A percentile compares a stretch with the other conserved stretches of the same genome.
Evolutionary conservation across 2,888 invertebrate genomes (phyloP).

Genomic region (Coelopa pilipes): DNA sequence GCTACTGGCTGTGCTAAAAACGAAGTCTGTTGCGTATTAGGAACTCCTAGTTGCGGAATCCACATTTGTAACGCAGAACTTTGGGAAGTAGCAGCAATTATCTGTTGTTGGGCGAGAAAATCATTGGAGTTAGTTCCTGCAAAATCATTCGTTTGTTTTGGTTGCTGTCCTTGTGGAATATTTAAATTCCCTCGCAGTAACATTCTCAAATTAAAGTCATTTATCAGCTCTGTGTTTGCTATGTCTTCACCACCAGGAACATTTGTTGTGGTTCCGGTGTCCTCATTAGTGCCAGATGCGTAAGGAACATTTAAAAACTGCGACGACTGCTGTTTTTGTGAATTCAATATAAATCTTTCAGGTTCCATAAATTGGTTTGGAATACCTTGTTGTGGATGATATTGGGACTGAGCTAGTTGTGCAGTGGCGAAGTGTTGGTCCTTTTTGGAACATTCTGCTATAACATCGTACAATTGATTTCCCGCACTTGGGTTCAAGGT

Average conservation of each 20-base stretch:
- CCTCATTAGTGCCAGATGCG: conserved; percentile 10
- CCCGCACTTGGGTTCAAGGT: conserved; percentile 58
- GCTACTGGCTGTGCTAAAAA: conserved; percentile 35
- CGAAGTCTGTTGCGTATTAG: conserved; percentile 41
- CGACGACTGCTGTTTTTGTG: conserved; percentile 38
- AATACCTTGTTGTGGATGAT: conserved; percentile 40
- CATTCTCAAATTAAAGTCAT: conserved; percentile 59
- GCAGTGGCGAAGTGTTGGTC: conserved; percentile 48
- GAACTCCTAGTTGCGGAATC: conserved; percentile 47
- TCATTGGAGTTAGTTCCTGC: conserved; percentile 42
- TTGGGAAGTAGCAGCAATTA: conserved; percentile 47
- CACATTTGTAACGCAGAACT: conserved; percentile 57
- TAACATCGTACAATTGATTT: conserved; percentile 56
- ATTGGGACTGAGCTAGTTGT: conserved; percentile 40
- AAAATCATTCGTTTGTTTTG: conserved; percentile 5
- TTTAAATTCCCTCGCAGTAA: conserved; percentile 49
- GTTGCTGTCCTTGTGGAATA: conserved; percentile 5
- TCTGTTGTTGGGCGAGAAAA: conserved; percentile 53
- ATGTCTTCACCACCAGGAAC: conserved; percentile 36
- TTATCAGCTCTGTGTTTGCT: conserved; percentile 49
- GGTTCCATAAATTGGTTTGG: conserved; percentile 32
- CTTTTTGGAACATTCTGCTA: conserved; percentile 57
- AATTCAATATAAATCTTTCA: conserved; percentile 54
- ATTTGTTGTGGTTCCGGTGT: conserved; percentile 18
- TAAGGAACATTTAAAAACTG: conserved; percentile 27